These are phyloP conservation scores for Slavum lentiscoides DNA, from an alignment of 2,888 invertebrate genomes.

Conservation along the genomic window DNA sequence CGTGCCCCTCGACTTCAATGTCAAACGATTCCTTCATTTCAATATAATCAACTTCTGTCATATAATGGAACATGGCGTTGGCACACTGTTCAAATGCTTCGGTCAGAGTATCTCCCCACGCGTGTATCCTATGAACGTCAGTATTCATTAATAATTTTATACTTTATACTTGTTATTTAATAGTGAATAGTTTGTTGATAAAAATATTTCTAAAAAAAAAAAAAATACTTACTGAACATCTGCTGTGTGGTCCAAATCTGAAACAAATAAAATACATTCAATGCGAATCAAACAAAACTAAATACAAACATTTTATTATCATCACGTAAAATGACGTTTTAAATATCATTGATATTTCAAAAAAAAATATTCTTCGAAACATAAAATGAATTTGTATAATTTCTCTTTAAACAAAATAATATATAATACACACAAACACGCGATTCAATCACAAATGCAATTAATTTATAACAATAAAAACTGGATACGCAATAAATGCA, in stretches of 20 bases:
- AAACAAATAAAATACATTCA: constrained; percentile 58
- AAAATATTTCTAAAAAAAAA: neutral
- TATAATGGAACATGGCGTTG: constrained; percentile 96
- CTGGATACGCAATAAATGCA: neutral
- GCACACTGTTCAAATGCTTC: constrained; percentile 96
- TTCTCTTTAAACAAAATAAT: neutral
- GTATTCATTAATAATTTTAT: neutral
- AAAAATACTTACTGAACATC: constrained; percentile 89
- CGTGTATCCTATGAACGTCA: constrained; percentile 71
- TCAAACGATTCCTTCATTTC: constrained; percentile 77
- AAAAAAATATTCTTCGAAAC: too few relatives aligned
- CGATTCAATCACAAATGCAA: constrained; percentile 24
- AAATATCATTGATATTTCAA: too few relatives aligned
- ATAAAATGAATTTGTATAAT: too few relatives aligned
- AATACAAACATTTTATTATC: neutral
- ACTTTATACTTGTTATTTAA: too few relatives aligned
- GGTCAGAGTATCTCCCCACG: constrained; percentile 84
- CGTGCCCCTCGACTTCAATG: constrained; percentile 87
- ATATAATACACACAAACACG: neutral
- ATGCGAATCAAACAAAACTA: neutral
- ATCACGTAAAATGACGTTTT: too few relatives aligned
- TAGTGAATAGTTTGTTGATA: neutral
- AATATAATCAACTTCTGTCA: constrained; percentile 86
- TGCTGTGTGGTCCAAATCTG: constrained; percentile 95
- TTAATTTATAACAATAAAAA: neutral